Conservation (phyloP, 2,113 vertebrate species). For the Calyptomena viridis region DNA sequence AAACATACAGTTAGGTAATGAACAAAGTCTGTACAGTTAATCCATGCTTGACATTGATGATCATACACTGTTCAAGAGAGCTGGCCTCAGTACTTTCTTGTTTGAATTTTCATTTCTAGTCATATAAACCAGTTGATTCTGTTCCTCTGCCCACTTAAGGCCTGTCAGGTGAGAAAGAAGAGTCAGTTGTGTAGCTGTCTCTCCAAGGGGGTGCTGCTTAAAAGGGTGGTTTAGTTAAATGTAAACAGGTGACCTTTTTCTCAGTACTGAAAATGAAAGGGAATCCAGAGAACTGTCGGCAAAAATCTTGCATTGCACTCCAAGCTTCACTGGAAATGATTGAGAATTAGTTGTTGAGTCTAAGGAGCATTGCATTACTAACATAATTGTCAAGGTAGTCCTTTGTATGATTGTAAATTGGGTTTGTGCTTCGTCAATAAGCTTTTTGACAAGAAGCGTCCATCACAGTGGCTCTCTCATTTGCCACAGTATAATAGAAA, state of each 20-base stretch:
- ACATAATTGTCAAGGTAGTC: conserved; percentile 85
- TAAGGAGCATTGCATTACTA: conserved; percentile 81
- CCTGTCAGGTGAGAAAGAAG: background rate
- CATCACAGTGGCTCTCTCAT: conserved; percentile 84
- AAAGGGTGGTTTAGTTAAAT: background rate
- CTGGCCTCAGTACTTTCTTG: background rate
- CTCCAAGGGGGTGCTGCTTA: background rate
- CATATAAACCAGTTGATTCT: background rate
- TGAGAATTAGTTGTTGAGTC: conserved; percentile 82
- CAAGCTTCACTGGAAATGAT: conserved; percentile 27
- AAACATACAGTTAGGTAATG: background rate
- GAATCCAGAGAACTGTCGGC: background rate
- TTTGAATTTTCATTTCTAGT: background rate
- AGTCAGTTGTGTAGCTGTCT: background rate
- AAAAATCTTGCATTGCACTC: conserved; percentile 6
- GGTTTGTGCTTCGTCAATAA: conserved; percentile 90
- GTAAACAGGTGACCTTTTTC: background rate
- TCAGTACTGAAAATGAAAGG: background rate
- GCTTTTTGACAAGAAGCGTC: conserved; percentile 91
- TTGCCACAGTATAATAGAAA: conserved; percentile 82
- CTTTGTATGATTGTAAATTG: conserved; percentile 89
- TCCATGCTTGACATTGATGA: background rate
- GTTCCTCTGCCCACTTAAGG: background rate
- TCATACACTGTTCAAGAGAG: background rate
- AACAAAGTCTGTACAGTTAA: background rate